Evolutionary conservation across 2,113 vertebrate species (phyloP), one percentile per base, ranked within the genome.

Genomic region (Butorides virescens): DNA sequence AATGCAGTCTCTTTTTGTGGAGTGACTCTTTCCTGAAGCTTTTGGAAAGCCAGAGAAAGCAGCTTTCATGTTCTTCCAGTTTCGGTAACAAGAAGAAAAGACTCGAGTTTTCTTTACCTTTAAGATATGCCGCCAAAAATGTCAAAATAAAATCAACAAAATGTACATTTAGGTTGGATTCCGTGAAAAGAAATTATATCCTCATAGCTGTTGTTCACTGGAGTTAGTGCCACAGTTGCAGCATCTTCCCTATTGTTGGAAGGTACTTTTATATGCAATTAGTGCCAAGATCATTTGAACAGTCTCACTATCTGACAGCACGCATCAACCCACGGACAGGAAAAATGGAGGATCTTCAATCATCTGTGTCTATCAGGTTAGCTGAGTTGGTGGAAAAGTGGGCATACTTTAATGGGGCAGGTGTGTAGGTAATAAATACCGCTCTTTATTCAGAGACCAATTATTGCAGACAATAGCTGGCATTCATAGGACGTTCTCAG

Each of bases 131-230:
- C 29, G 4, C 77, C 66, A 93, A 82, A 93, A 92, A 76, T 7
- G 50, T 95, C 84, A 93, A 79, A 92, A 92, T 30, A 91, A 95
- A 96, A 91, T 29, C 77, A 95, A 87, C 52, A 90, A 90, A 95
- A 86, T 9, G 70, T 66, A 75, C 86, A 63, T 79, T 95, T 88
- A 76, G 70, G 58, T 77, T 59, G 77, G 53, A 88, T 55, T 58
- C 74, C 84, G 59, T 1, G 29, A 52, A 63, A 80, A 75, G 63
- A 66, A 96, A 80, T 49, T 16, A 30, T 14, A 81, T 46, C 11
- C 58, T 32, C 46, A 29, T 36, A 91, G 66, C 79, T 93, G 53
- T 15, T 91, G 56, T 37, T 92, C 70, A 58, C 44, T 73, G 76
- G 56, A 90, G 77, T 76, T 90, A 46, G 46, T 62, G 34, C 8